These are phyloP conservation scores for Mesorhabditis belari DNA, from an alignment of 2,888 invertebrate genomes.

Conservation along the genomic window DNA sequence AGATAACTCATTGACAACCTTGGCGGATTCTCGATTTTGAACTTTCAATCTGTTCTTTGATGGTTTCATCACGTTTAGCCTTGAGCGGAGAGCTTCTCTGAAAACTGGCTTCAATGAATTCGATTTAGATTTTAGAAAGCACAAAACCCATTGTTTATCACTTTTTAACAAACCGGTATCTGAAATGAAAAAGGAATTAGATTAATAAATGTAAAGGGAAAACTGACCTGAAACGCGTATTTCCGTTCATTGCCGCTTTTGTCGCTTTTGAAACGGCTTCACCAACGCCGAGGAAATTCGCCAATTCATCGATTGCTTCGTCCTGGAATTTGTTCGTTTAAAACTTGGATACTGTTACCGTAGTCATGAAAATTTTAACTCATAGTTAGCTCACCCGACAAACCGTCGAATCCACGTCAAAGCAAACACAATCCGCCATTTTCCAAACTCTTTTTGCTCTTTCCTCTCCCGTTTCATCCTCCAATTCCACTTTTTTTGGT, in stretches of 20 bases:
- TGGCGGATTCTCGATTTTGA: slow-evolving; percentile 57
- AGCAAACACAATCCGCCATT: slow-evolving; percentile 83
- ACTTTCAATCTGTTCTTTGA: slow-evolving; percentile 86
- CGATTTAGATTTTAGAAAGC: too few species aligned
- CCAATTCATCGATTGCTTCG: slow-evolving; percentile 93
- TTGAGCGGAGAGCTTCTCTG: slow-evolving; percentile 74
- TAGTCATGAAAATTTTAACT: background rate
- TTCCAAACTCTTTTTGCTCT: slow-evolving; percentile 61
- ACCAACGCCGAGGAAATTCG: slow-evolving; percentile 84
- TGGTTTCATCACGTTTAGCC: slow-evolving; percentile 82
- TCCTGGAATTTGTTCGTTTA: slow-evolving; percentile 58
- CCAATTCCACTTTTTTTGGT: slow-evolving; percentile 1
- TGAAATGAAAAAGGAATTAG: too few species aligned
- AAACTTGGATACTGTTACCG: background rate
- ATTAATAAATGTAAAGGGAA: too few species aligned
- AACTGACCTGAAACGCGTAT: slow-evolving; percentile 63
- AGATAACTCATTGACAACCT: slow-evolving; percentile 54
- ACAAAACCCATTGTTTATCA: too few species aligned
- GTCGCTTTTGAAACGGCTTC: slow-evolving; percentile 68
- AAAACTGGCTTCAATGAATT: slow-evolving; percentile 58
- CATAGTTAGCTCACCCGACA: slow-evolving; percentile 60
- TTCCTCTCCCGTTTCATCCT: slow-evolving; percentile 14
- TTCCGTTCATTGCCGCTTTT: slow-evolving; percentile 47
- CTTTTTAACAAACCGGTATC: too few species aligned
- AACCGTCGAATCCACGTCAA: slow-evolving; percentile 97